These are phyloP conservation scores for Valencia hispanica DNA, from an alignment of 2,797 vertebrate genomes.

Conservation along the genomic window DNA sequence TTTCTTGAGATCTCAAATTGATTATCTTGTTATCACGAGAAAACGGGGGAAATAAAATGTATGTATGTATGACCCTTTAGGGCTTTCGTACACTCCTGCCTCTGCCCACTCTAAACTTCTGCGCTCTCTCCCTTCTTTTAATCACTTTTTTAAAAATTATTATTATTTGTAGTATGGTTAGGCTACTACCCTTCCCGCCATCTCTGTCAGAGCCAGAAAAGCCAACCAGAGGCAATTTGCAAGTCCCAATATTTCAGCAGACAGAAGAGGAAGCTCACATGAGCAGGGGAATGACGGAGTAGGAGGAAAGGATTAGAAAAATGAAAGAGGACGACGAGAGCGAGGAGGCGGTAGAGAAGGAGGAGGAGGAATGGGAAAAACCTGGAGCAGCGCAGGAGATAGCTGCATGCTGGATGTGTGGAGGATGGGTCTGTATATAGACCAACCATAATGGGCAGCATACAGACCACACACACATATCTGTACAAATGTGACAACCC, in stretches of 20 bases:
- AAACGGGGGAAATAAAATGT: no score
- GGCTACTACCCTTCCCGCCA: constrained; percentile 50
- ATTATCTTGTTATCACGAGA: no score
- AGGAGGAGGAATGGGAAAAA: constrained; percentile 53
- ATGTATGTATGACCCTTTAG: no score
- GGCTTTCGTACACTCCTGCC: no score
- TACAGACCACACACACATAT: constrained; percentile 36
- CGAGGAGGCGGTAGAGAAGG: constrained; percentile 38
- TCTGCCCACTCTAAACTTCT: constrained; percentile 6
- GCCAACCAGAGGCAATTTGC: constrained; percentile 46
- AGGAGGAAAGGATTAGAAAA: constrained; percentile 71
- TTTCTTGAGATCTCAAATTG: no score
- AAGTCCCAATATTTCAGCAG: constrained; percentile 35
- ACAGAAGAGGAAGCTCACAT: constrained; percentile 37
- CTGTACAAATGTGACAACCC: constrained; percentile 39
- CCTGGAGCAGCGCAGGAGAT: constrained; percentile 52
- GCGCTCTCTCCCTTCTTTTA: background rate
- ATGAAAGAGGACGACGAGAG: constrained; percentile 61
- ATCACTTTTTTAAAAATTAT: no score
- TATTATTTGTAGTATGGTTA: constrained; percentile 50
- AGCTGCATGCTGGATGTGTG: constrained; percentile 48
- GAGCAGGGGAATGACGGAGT: constrained; percentile 46
- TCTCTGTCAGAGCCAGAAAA: constrained; percentile 7
- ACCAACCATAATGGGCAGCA: constrained; percentile 60
- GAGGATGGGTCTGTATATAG: constrained; percentile 62